Conservation (phyloP, 2,888 invertebrate genomes). For the Muscina levida region DNA sequence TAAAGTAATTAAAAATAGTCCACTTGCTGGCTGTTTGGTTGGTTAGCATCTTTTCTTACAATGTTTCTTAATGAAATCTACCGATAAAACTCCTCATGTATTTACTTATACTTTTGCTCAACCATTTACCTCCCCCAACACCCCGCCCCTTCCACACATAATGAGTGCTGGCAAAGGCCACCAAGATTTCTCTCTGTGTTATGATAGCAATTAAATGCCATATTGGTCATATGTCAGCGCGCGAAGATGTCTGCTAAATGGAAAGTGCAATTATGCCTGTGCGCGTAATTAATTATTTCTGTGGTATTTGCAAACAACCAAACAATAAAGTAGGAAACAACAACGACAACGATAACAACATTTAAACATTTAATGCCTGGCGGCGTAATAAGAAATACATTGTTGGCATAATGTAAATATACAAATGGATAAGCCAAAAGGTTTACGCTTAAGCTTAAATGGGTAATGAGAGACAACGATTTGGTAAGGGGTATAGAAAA, state of each 20-base stretch:
- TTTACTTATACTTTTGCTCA: no score
- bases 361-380: no score
- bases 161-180: no score
- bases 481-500: no score
- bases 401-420: no score
- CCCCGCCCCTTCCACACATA: not conserved
- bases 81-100: not conserved
- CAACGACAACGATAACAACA: conserved; percentile 3
- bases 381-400: no score
- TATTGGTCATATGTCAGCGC: not conserved
- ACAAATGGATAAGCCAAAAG: no score
- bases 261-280: not conserved
- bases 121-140: no score
- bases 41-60: no score
- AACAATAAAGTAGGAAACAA: not conserved
- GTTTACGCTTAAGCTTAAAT: no score
- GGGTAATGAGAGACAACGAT: no score
- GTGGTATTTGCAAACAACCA: not conserved
- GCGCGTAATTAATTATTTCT: not conserved
- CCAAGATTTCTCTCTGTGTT: not conserved
- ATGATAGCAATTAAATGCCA: conserved; percentile 26
- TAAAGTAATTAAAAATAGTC: conserved; percentile 52
- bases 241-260: not conserved
- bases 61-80: conserved; percentile 37
- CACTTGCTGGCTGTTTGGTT: no score